These are phyloP conservation scores for Ectemnius cavifrons DNA, from an alignment of 2,888 invertebrate genomes.

Conservation along the genomic window DNA sequence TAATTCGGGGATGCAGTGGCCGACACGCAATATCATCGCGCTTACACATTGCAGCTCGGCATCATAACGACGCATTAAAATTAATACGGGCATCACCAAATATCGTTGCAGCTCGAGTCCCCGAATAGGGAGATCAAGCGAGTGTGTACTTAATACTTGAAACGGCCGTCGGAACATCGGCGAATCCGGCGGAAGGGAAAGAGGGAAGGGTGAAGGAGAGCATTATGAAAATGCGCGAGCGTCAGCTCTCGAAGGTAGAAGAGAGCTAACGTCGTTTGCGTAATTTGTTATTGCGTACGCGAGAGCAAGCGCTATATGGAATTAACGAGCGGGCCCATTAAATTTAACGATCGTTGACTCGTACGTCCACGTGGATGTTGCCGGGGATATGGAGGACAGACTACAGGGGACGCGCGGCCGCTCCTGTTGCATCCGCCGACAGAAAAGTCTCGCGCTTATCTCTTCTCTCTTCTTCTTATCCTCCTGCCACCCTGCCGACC, in stretches of 20 bases:
- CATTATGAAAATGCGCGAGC: slow-evolving; percentile 54
- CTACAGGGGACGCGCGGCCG: slow-evolving; percentile 11
- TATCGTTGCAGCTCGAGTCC: slow-evolving; percentile 8
- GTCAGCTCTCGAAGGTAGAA: slow-evolving; percentile 20
- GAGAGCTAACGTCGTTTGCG: slow-evolving; percentile 55
- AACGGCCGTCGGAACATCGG: background rate
- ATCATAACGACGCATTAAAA: slow-evolving; percentile 40
- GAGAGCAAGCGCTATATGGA: slow-evolving; percentile 53
- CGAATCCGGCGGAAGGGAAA: background rate
- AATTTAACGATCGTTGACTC: slow-evolving; percentile 65
- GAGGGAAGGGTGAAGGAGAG: slow-evolving; percentile 8
- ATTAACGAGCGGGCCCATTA: slow-evolving; percentile 64
- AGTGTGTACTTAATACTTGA: background rate
- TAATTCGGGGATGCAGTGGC: too few relatives aligned
- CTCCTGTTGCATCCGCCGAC: background rate
- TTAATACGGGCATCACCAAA: slow-evolving; percentile 33
- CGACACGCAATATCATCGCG: background rate
- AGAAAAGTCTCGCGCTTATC: slow-evolving; percentile 8
- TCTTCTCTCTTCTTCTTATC: slow-evolving; percentile 1
- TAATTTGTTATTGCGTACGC: slow-evolving; percentile 64
- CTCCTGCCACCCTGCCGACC: slow-evolving; percentile 4
- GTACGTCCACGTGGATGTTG: slow-evolving; percentile 53
- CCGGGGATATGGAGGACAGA: slow-evolving; percentile 27
- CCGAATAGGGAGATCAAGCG: too few relatives aligned
- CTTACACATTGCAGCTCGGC: slow-evolving; percentile 26